Conservation (phyloP, 2,797 vertebrate genomes). For the Cyclura pinguis region DNA sequence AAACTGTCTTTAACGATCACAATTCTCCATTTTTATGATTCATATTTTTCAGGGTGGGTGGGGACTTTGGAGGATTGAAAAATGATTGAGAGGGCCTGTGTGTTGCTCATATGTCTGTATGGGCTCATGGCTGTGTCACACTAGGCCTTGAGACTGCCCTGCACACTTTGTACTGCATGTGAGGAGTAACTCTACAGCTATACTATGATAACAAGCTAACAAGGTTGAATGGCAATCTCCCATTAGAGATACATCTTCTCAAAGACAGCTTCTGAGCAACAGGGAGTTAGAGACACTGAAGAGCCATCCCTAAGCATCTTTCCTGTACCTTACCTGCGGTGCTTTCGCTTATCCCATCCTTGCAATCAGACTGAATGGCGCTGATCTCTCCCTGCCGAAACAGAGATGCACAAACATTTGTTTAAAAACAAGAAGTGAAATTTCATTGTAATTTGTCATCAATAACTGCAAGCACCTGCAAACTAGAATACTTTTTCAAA, state of each 20-base stretch:
- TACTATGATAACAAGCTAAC: background rate
- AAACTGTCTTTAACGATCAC: too few relatives aligned
- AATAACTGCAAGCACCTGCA: background rate
- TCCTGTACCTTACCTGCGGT: constrained; percentile 72
- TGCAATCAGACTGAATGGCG: constrained; percentile 72
- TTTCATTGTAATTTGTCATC: background rate
- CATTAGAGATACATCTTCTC: background rate
- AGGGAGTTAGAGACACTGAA: background rate
- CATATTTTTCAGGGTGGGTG: too few relatives aligned
- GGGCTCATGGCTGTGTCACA: background rate
- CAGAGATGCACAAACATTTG: constrained; percentile 46
- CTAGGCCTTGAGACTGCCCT: background rate
- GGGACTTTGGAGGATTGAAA: too few relatives aligned
- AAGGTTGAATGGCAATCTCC: constrained; percentile 4
- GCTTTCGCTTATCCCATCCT: constrained; percentile 78
- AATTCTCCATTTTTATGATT: too few relatives aligned
- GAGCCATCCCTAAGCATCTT: background rate
- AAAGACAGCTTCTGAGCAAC: background rate
- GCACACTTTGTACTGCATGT: background rate
- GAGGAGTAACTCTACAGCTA: background rate
- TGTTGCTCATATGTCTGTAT: background rate
- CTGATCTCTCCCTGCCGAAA: constrained; percentile 79
- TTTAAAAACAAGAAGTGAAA: background rate
- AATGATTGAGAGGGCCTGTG: too few relatives aligned
- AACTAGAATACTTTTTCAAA: background rate